These are phyloP conservation scores for Cygnus olor DNA, from an alignment of 2,797 vertebrate species.

Conservation along the genomic window DNA sequence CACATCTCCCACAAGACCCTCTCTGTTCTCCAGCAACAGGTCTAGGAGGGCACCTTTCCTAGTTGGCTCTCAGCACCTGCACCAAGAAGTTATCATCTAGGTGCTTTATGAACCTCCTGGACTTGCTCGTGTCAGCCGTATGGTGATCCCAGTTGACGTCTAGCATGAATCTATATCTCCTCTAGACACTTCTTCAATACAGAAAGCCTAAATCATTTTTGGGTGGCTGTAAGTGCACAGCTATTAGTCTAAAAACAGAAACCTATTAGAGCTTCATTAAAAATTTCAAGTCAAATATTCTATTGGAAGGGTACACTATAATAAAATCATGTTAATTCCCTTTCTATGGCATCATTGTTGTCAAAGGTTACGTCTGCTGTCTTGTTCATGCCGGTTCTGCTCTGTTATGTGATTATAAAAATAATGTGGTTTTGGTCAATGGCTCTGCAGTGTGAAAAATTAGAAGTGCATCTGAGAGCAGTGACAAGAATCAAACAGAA, in stretches of 20 bases:
- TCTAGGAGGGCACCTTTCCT: too few relatives aligned
- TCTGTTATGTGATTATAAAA: not conserved
- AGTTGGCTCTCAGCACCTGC: too few relatives aligned
- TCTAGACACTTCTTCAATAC: not conserved
- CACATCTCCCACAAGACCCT: too few relatives aligned
- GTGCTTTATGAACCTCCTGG: too few relatives aligned
- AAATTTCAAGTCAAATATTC: slow-evolving; percentile 24
- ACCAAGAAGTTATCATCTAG: too few relatives aligned
- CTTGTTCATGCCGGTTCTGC: not conserved
- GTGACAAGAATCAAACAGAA: not conserved
- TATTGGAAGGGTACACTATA: not conserved
- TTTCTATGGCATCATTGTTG: not conserved
- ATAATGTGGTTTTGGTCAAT: not conserved
- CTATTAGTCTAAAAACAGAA: slow-evolving; percentile 26
- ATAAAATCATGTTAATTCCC: not conserved
- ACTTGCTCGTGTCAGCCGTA: too few relatives aligned
- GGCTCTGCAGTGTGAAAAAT: not conserved
- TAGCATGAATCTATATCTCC: not conserved
- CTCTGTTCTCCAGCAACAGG: too few relatives aligned
- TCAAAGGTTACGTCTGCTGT: not conserved
- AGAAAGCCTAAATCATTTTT: not conserved
- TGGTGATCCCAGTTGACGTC: too few relatives aligned
- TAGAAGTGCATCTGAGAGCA: not conserved
- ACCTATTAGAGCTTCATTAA: slow-evolving; percentile 21
- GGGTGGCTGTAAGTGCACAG: not conserved